These are phyloP conservation scores for Acipenser ruthenus DNA, from an alignment of 2,797 vertebrate species.

Conservation along the genomic window DNA sequence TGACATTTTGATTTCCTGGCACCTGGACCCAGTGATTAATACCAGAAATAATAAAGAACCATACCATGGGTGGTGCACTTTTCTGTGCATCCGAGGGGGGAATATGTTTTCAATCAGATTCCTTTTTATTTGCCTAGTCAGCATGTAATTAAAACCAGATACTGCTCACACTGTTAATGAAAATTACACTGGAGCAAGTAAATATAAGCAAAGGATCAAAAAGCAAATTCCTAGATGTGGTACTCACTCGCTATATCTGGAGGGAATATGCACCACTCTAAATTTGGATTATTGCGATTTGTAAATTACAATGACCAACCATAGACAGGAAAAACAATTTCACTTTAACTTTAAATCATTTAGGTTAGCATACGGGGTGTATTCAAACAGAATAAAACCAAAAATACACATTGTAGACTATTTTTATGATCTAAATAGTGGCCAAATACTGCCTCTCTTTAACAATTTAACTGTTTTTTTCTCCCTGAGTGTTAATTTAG, in stretches of 20 bases:
- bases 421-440: too few species aligned
- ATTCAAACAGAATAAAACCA: too few species aligned
- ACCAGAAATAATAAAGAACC: conserved; percentile 11
- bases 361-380: too few species aligned
- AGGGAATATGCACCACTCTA: not conserved
- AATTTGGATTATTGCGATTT: not conserved
- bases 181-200: not conserved
- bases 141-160: conserved; percentile 1
- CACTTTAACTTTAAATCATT: too few species aligned
- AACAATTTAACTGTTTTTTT: too few species aligned
- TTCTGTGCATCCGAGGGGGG: not conserved
- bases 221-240: not conserved
- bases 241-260: not conserved
- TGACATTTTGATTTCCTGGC: conserved; percentile 16
- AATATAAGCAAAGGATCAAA: not conserved
- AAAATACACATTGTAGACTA: too few species aligned
- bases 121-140: not conserved
- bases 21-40: conserved; percentile 11
- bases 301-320: not conserved
- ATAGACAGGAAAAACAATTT: not conserved
- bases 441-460: too few species aligned
- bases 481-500: too few species aligned
- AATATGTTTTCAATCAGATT: conserved; percentile 14
- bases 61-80: not conserved
- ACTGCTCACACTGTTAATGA: not conserved